Conservation (phyloP, 2,797 vertebrate genomes). For the Silurus aristotelis region DNA sequence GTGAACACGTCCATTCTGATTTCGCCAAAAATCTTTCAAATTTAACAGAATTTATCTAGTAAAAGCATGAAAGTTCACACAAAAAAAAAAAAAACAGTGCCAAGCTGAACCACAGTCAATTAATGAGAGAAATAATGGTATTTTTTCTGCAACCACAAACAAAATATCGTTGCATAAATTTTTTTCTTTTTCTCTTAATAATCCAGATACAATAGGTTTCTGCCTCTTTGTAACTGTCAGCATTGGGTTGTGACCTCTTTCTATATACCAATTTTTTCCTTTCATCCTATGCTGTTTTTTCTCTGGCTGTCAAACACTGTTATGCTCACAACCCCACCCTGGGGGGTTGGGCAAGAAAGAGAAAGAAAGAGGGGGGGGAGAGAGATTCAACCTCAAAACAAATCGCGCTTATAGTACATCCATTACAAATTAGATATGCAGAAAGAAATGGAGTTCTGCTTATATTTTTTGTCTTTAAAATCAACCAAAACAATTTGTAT, state of each 20-base stretch:
- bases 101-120: neutral
- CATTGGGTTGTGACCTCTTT: slow-evolving; percentile 5
- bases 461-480: slow-evolving; percentile 1
- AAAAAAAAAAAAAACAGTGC: neutral
- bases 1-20: neutral
- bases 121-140: neutral
- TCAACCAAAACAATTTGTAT: neutral
- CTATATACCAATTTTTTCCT: neutral
- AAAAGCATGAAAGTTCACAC: neutral
- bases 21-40: neutral
- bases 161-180: neutral
- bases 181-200: neutral
- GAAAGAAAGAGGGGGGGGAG: neutral
- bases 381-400: neutral
- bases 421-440: neutral
- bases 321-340: slow-evolving; percentile 63
- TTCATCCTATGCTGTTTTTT: slow-evolving; percentile 11
- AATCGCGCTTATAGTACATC: neutral
- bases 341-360: too few relatives aligned
- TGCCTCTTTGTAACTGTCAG: slow-evolving; percentile 19
- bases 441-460: neutral
- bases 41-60: slow-evolving; percentile 22
- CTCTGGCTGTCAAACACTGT: slow-evolving; percentile 74
- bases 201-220: neutral
- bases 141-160: neutral